Percentiles rank a stretch among this genome's conserved stretches.
Evolutionary conservation across 2,888 invertebrate species (phyloP).

Genomic region (Cartodere bifasciata): DNA sequence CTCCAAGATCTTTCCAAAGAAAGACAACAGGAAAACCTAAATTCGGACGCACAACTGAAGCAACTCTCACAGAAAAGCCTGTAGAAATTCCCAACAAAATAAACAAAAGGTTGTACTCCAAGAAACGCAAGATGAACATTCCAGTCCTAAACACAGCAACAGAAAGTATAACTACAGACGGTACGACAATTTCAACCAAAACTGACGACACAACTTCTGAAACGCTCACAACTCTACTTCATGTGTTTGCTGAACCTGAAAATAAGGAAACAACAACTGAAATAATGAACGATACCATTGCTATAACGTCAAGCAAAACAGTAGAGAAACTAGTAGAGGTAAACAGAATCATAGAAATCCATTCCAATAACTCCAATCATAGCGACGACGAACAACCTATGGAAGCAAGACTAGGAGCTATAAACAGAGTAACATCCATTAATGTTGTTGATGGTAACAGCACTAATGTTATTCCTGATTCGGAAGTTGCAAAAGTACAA

Average conservation of each 20-base stretch:
- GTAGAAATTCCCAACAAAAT: conserved; percentile 30
- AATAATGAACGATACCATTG: conserved; percentile 22
- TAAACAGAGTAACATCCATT: conserved; percentile 54
- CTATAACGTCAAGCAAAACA: conserved; percentile 23
- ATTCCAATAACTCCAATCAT: conserved; percentile 49
- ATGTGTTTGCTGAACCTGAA: conserved; percentile 37
- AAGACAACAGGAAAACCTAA: conserved; percentile 3
- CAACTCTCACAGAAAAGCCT: conserved; percentile 11
- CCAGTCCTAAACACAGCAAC: conserved; percentile 14
- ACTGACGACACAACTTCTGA: conserved; percentile 18
- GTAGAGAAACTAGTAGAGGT: conserved; percentile 53
- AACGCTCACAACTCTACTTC: conserved; percentile 33
- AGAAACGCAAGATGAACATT: conserved; percentile 29
- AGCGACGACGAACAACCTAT: conserved; percentile 48
- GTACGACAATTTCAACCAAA: conserved; percentile 13
- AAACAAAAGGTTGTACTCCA: conserved; percentile 42
- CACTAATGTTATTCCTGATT: conserved; percentile 15
- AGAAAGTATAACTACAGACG: conserved; percentile 9
- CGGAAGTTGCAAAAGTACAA: conserved; percentile 2
- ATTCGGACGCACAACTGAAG: conserved; percentile 17
- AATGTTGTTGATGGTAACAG: conserved; percentile 47
- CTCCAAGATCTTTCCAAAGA: background rate
- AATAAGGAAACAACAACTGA: conserved; percentile 21
- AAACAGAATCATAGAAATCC: conserved; percentile 55
- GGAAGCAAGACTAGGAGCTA: conserved; percentile 54